These are phyloP conservation scores for Copidosoma aretas DNA, from an alignment of 2,888 invertebrate genomes.

Conservation along the genomic window DNA sequence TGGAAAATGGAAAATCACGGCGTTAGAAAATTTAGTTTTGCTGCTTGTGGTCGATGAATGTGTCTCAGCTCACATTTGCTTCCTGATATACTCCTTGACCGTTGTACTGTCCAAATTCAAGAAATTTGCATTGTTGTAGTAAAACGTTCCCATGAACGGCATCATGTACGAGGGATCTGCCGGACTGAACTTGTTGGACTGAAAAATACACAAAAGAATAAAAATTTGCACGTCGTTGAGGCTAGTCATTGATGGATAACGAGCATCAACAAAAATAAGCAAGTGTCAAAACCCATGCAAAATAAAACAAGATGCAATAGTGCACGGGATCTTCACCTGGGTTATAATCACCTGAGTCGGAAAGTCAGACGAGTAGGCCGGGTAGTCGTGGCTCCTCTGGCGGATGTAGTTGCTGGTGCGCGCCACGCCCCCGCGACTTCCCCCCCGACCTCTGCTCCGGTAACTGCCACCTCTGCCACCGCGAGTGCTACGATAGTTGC, in stretches of 20 bases:
- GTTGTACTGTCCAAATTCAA: constrained; percentile 69
- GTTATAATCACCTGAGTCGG: constrained; percentile 56
- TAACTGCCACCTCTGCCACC: constrained; percentile 55
- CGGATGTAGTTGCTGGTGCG: constrained; percentile 60
- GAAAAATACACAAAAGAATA: not conserved
- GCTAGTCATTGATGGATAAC: too few species aligned
- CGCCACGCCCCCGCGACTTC: constrained; percentile 62
- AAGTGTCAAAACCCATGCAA: not conserved
- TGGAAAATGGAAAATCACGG: constrained; percentile 66
- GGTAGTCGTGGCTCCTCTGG: constrained; percentile 61
- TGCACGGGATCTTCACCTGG: constrained; percentile 15
- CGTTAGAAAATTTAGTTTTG: too few species aligned
- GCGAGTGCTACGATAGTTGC: constrained; percentile 41
- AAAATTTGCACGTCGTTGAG: not conserved
- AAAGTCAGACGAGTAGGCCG: constrained; percentile 64
- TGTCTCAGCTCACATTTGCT: constrained; percentile 81
- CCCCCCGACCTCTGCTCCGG: constrained; percentile 64
- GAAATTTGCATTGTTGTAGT: constrained; percentile 68
- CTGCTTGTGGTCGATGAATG: not conserved
- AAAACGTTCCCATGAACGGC: constrained; percentile 70
- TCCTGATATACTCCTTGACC: constrained; percentile 83
- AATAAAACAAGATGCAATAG: constrained; percentile 1
- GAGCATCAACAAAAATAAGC: not conserved
- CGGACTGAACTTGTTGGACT: constrained; percentile 47
- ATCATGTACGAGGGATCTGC: constrained; percentile 60